A percentile compares a stretch with the other conserved stretches of the same genome.
These are phyloP conservation scores for Meliscaeva auricollis DNA, from an alignment of 2,888 invertebrate genomes.

Conservation along the genomic window DNA sequence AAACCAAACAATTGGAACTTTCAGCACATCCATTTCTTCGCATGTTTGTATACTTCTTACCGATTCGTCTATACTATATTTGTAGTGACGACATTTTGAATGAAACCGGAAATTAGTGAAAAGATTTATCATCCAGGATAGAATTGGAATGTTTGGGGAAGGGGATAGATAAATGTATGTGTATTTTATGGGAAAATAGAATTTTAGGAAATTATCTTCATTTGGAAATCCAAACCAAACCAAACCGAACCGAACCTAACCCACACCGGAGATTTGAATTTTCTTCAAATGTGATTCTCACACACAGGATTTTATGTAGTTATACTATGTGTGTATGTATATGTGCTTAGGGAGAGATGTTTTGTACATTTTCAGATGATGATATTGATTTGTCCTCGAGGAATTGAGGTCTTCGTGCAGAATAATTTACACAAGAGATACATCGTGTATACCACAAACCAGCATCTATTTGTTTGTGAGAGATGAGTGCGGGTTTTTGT, in stretches of 20 bases:
- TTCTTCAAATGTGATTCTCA: slow-evolving; percentile 25
- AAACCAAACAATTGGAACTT: slow-evolving; percentile 13
- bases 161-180: too few species aligned
- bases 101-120: slow-evolving; percentile 69
- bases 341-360: background rate
- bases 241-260: too few species aligned
- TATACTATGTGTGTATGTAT: too few species aligned
- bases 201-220: slow-evolving; percentile 34
- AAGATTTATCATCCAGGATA: slow-evolving; percentile 57
- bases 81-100: slow-evolving; percentile 47
- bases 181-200: background rate
- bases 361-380: slow-evolving; percentile 40
- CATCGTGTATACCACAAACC: background rate
- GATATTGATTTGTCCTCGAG: slow-evolving; percentile 45
- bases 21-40: background rate
- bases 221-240: slow-evolving; percentile 24
- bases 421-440: slow-evolving; percentile 19
- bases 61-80: background rate
- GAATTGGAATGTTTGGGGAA: slow-evolving; percentile 6
- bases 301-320: background rate
- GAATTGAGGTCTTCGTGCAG: slow-evolving; percentile 35
- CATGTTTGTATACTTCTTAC: background rate
- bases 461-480: background rate
- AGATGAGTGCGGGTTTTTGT: background rate
- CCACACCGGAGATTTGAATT: slow-evolving; percentile 64